Evolutionary conservation across 2,888 invertebrate genomes (phyloP).

Genomic region (Danaus chrysippus): DNA sequence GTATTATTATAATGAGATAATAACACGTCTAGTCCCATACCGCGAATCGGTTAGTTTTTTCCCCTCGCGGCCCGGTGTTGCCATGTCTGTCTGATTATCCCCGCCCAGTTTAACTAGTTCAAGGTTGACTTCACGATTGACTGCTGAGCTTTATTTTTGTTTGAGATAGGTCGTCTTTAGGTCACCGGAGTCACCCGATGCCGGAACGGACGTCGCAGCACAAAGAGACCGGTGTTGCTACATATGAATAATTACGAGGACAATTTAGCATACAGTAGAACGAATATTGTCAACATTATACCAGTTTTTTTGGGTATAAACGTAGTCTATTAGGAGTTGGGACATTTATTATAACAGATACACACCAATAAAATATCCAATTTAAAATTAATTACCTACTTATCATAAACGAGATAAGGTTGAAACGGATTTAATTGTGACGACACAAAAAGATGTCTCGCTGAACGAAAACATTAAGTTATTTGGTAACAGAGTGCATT

Average conservation of each 20-base stretch:
- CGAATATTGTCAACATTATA: slow-evolving; percentile 8
- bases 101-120: slow-evolving; percentile 72
- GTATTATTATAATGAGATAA: slow-evolving; percentile 72
- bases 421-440: slow-evolving; percentile 62
- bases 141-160: slow-evolving; percentile 67
- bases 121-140: slow-evolving; percentile 65
- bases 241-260: background rate
- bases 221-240: slow-evolving; percentile 50
- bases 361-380: slow-evolving; percentile 52
- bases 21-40: slow-evolving; percentile 68
- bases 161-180: slow-evolving; percentile 68
- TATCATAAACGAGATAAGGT: slow-evolving; percentile 63
- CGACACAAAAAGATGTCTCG: slow-evolving; percentile 56
- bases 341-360: slow-evolving; percentile 51
- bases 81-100: slow-evolving; percentile 61
- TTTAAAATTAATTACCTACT: slow-evolving; percentile 69
- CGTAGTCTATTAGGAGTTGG: slow-evolving; percentile 42
- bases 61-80: slow-evolving; percentile 48
- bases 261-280: slow-evolving; percentile 8
- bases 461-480: slow-evolving; percentile 52
- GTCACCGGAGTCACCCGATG: slow-evolving; percentile 63
- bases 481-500: slow-evolving; percentile 70
- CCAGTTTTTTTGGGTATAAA: slow-evolving; percentile 45
- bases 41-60: slow-evolving; percentile 59
- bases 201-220: slow-evolving; percentile 53